These are phyloP conservation scores for Brachyopa scutellaris DNA, from an alignment of 2,888 invertebrate genomes.

Conservation along the genomic window DNA sequence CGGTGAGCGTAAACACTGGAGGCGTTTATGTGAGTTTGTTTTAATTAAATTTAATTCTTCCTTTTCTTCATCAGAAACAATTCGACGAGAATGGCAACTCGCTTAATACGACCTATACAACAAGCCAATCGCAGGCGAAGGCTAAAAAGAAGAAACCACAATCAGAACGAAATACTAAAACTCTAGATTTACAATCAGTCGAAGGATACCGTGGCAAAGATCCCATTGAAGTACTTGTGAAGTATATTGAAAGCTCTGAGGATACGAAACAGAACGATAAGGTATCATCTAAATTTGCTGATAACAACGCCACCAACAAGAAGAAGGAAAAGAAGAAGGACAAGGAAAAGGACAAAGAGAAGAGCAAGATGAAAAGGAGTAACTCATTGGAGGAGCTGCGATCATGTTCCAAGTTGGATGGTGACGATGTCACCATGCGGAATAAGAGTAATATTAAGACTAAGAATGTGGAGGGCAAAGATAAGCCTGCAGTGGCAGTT, in stretches of 20 bases:
- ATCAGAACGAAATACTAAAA: constrained; percentile 83
- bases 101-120: constrained; percentile 81
- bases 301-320: constrained; percentile 82
- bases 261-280: constrained; percentile 82
- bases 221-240: constrained; percentile 89
- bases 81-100: constrained; percentile 92
- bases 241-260: constrained; percentile 87
- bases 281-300: constrained; percentile 75
- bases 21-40: constrained; percentile 51
- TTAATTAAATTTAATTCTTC: constrained; percentile 46
- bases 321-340: constrained; percentile 82
- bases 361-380: constrained; percentile 85
- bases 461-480: constrained; percentile 50
- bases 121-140: constrained; percentile 85
- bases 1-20: constrained; percentile 73
- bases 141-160: constrained; percentile 84
- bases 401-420: constrained; percentile 89
- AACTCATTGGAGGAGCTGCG: constrained; percentile 90
- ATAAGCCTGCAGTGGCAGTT: constrained; percentile 36
- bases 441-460: constrained; percentile 74
- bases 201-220: constrained; percentile 91
- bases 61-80: constrained; percentile 83
- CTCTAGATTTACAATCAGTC: constrained; percentile 84
- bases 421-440: constrained; percentile 83
- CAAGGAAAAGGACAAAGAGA: constrained; percentile 79